Conservation (phyloP, 2,113 vertebrate species). For the Psammodynastes pulverulentus region DNA sequence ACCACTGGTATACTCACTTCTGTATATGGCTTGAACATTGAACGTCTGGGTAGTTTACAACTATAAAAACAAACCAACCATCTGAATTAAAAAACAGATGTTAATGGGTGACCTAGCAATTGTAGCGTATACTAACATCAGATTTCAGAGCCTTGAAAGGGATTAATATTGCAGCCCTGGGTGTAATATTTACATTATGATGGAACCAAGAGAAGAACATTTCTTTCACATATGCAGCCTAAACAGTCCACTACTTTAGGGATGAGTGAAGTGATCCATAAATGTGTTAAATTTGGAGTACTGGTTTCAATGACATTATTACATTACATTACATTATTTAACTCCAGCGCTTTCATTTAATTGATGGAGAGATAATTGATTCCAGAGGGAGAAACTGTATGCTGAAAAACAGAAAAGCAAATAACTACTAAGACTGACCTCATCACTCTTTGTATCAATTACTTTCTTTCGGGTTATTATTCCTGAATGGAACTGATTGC, state of each 20-base stretch:
- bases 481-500: neutral
- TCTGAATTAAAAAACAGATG: neutral
- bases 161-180: neutral
- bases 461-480: neutral
- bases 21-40: neutral
- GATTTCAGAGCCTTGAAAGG: neutral
- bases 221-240: neutral
- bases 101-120: neutral
- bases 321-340: neutral
- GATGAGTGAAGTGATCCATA: neutral
- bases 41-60: neutral
- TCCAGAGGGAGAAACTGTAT: neutral
- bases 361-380: neutral
- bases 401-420: neutral
- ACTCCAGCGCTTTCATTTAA: neutral
- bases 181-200: neutral
- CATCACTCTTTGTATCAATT: neutral
- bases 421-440: neutral
- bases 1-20: too few species aligned
- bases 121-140: neutral
- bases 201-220: neutral
- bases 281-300: neutral
- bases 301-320: neutral
- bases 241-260: conserved; percentile 15
- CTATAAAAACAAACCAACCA: neutral